Evolutionary conservation across 2,797 vertebrate species (phyloP).

Genomic region (Anniella stebbinsi): DNA sequence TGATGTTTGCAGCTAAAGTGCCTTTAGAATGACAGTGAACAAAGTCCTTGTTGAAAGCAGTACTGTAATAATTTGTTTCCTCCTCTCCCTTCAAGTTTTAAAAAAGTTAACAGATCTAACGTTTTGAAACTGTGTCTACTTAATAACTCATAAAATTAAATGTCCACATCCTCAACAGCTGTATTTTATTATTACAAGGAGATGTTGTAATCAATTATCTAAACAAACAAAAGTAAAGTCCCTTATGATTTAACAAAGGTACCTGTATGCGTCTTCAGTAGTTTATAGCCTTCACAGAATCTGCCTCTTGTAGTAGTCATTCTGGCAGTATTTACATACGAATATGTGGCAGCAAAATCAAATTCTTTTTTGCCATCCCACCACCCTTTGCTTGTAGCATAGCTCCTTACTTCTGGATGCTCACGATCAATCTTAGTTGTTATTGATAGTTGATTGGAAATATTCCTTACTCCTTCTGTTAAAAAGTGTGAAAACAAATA

Average conservation of each 20-base stretch:
- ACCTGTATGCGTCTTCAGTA: conserved; percentile 90
- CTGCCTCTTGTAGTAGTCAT: conserved; percentile 87
- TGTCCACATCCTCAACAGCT: not conserved
- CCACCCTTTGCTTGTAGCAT: conserved; percentile 89
- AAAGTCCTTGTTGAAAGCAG: not conserved
- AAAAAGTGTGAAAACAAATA: conserved; percentile 38
- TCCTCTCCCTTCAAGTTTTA: not conserved
- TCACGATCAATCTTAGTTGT: conserved; percentile 93
- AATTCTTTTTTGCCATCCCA: conserved; percentile 91
- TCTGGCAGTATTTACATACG: conserved; percentile 85
- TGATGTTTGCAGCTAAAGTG: not conserved
- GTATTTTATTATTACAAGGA: not conserved
- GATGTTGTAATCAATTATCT: not conserved
- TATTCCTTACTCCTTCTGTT: conserved; percentile 91
- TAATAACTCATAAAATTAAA: conserved; percentile 19
- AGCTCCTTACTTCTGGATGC: conserved; percentile 87
- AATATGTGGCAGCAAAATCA: conserved; percentile 90
- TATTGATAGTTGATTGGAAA: conserved; percentile 93
- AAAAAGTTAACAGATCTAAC: not conserved
- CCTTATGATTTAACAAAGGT: conserved; percentile 23
- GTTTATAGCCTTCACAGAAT: conserved; percentile 89
- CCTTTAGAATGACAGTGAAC: not conserved
- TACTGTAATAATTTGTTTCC: not conserved
- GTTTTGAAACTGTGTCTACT: conserved; percentile 17
- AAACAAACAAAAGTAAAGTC: conserved; percentile 8